Base-by-base conservation (phyloP, 2,888 invertebrate genomes). In the Apoda limacodes region DNA sequence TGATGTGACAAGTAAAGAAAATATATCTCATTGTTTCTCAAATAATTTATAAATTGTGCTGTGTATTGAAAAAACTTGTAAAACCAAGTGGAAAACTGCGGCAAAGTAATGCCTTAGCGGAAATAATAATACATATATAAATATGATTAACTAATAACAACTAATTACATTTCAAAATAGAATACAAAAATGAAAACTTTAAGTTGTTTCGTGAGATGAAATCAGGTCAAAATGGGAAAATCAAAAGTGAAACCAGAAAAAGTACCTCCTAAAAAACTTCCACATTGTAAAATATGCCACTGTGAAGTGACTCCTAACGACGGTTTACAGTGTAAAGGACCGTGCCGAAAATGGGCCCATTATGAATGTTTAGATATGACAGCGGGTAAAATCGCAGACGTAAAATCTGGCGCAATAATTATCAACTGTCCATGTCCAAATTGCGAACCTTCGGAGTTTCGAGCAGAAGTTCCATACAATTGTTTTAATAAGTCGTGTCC, bases 301-400 rank as follows among this genome's bases (percentile, higher is more conserved):
- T 30, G 50, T 13, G 14, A 46, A 5, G 68, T 68, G 3, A 48
- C 32, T 5, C 42, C 43, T 3, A 66, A 52, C 22, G 66, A 39
- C 2, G 69, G 69, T 0, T 15, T 67, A n/a, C 64, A 59, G 36
- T 70, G 69, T 37, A 47, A 58, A 34, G 70, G 69, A 1, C 60
- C 57, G 12, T 70, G 69, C 30, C 49, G 50, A 20, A 63, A 54
- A 44, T 70, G 70, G 70, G 55, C 52, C 0, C 69, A 70, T 39
- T 70, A 22, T 42, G 47, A 48, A 22, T 70, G 69, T 32, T 34
- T 69, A 1, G 50, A 58, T 21, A 67, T 52, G 17, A 58, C 57
- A 0, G 60, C 61, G 4, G 60, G 58, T 0, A 65, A 60, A 42
- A 61, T 69, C 11, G 37, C 52, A 3, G 61, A 69, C 14, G 57